Base-by-base conservation (phyloP, 2,113 vertebrate species). In the Antidorcas marsupialis region DNA sequence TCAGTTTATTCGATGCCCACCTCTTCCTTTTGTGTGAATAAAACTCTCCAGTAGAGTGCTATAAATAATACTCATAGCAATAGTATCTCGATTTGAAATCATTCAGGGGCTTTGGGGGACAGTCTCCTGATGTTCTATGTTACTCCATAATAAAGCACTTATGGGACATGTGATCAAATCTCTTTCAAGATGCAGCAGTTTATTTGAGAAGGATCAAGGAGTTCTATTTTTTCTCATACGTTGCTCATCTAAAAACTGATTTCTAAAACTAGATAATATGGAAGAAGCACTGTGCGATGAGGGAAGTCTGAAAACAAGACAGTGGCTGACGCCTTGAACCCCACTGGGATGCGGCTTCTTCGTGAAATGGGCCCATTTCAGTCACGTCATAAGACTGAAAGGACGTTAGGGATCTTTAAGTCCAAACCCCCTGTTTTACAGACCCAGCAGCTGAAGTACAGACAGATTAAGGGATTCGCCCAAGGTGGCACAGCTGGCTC, bases 211-310 rank as follows among this genome's bases (percentile, higher is more conserved):
- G 47, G 23, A 78, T 87, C 23, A 43, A 91, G 74, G 60, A 93
- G n/a, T 92, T 95, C 71, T 92, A 33, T n/a, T 83, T 93, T 79
- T 92, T 92, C 78, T 90, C 91, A 91, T 89, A 45, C 91, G 86
- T 85, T 89, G 86, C 83, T 79, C 76, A 60, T 94, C 89, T 93
- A 62, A 96, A 59, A 87, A 78, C 91, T 67, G 89, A 57, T 30
- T 95, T 89, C 90, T 97, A 87, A 95, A 95, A 89, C 64, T 81
- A 57, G 9, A 4, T 39, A 36, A 43, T 52, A 4, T 33, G 43
- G 25, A 60, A 79, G 53, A 88, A 67, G 9, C 47, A 1, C 55
- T 47, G 16, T 17, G 2, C 50, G n/a, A 53, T 79, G 71, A 74
- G 33, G 19, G 16, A 45, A 83, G 9, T 45, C 64, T 71, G 30